A percentile compares a stretch with the other conserved stretches of the same genome.
These are phyloP conservation scores for Ecliptopera silaceata DNA, from an alignment of 2,888 invertebrate genomes.

Conservation along the genomic window DNA sequence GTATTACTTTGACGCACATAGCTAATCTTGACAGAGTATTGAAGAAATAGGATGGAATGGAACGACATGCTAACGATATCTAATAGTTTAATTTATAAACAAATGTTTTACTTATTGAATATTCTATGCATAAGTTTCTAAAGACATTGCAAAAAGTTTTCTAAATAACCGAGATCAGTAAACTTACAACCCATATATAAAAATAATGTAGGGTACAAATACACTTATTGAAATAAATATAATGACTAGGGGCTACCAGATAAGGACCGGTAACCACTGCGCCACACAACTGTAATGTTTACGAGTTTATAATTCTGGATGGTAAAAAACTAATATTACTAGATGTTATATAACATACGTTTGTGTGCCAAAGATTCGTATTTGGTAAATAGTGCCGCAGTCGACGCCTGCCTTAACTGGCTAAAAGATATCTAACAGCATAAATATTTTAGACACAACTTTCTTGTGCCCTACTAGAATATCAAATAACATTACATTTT, in stretches of 20 bases:
- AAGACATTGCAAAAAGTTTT: neutral
- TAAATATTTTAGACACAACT: conserved; percentile 18
- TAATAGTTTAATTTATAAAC: neutral
- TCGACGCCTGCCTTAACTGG: neutral
- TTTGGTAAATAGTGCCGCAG: neutral
- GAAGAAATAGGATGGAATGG: neutral
- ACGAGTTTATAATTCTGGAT: neutral
- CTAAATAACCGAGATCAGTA: conserved; percentile 15
- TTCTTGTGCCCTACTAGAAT: conserved; percentile 14
- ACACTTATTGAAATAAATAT: neutral
- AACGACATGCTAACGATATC: neutral
- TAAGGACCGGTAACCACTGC: neutral
- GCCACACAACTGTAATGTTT: neutral
- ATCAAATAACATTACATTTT: conserved; percentile 11
- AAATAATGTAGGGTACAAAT: neutral
- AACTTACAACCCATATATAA: neutral
- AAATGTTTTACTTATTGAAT: neutral
- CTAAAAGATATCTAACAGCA: neutral
- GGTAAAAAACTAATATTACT: neutral
- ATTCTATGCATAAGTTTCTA: neutral
- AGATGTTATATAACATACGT: neutral
- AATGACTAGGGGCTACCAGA: conserved; percentile 11
- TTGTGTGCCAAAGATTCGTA: neutral
- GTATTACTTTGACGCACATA: no score
- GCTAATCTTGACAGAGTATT: no score